These are phyloP conservation scores for Tamias sibiricus DNA, from an alignment of 2,113 vertebrate species.

Conservation along the genomic window DNA sequence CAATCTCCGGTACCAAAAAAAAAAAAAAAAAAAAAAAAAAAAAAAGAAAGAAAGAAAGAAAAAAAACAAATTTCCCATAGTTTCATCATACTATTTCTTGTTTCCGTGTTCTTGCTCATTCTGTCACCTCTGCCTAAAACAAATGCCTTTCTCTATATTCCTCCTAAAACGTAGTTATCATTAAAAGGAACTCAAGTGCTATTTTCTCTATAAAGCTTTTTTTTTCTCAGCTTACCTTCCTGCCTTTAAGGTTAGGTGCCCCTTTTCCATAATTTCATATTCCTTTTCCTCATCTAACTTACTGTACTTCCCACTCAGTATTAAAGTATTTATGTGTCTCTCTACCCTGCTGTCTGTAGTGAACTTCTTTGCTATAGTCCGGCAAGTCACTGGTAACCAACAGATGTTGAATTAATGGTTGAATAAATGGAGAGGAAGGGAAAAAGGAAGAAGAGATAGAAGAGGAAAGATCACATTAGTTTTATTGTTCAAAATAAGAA, in stretches of 20 bases:
- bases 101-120: neutral
- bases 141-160: neutral
- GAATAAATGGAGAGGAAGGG: neutral
- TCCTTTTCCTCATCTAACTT: neutral
- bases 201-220: neutral
- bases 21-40: no score
- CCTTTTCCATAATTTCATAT: neutral
- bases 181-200: neutral
- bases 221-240: neutral
- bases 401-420: neutral
- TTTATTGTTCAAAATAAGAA: neutral
- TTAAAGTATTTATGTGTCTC: neutral
- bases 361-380: neutral
- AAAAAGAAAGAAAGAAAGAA: no score
- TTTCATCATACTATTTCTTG: neutral
- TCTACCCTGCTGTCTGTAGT: neutral
- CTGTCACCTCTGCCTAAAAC: neutral
- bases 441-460: neutral
- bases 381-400: neutral
- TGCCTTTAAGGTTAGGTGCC: neutral
- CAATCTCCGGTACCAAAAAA: no score
- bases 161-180: neutral
- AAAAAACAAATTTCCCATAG: neutral
- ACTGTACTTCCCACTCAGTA: neutral
- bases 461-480: neutral